These are phyloP conservation scores for Latrodectus geometricus DNA, from an alignment of 1,140 invertebrate species.

Conservation along the genomic window DNA sequence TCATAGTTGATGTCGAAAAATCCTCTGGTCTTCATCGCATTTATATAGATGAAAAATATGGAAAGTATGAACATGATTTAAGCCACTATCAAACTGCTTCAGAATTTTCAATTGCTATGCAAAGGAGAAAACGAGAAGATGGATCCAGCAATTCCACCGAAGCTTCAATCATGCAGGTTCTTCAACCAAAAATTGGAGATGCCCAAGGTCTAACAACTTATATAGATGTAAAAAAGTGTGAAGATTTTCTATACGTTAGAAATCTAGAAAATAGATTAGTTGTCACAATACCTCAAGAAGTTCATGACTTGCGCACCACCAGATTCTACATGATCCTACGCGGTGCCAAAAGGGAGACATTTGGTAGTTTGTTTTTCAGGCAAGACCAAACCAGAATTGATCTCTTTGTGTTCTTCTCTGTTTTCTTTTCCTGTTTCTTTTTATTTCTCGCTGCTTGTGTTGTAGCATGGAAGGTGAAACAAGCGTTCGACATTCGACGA, in stretches of 20 bases:
- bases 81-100: conserved; percentile 35
- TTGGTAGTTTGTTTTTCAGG: conserved; percentile 90
- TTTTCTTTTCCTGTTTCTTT: conserved; percentile 98
- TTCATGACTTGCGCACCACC: conserved; percentile 83
- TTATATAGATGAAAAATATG: conserved; percentile 68
- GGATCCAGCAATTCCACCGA: background rate
- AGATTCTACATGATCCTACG: conserved; percentile 87
- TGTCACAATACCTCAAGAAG: conserved; percentile 81
- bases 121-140: conserved; percentile 11
- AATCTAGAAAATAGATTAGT: conserved; percentile 88
- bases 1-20: conserved; percentile 84
- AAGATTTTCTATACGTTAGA: conserved; percentile 83
- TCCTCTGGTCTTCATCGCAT: conserved; percentile 80
- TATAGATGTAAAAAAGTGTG: conserved; percentile 82
- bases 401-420: conserved; percentile 98
- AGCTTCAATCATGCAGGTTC: background rate
- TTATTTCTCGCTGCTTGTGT: conserved; percentile 93
- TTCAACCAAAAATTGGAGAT: conserved; percentile 67
- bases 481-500: conserved; percentile 75
- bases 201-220: conserved; percentile 84
- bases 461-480: conserved; percentile 95
- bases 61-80: conserved; percentile 64
- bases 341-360: conserved; percentile 74
- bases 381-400: conserved; percentile 98
- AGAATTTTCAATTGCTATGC: background rate